Conservation (phyloP, 2,888 invertebrate species). For the Sinhomidia bicolor region DNA sequence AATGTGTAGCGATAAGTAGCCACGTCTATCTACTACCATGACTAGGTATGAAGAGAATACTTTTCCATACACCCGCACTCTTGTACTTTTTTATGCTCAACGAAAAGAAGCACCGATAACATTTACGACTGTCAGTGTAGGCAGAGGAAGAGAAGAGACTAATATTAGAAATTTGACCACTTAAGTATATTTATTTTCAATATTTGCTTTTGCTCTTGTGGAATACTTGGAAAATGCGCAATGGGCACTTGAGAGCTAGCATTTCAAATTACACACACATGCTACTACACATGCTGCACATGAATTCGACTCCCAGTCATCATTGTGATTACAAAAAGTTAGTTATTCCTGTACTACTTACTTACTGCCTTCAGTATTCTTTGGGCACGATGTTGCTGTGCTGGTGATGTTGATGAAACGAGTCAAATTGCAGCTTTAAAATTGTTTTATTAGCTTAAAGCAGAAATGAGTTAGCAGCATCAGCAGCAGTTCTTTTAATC, state of each 20-base stretch:
- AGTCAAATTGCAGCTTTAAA: slow-evolving; percentile 28
- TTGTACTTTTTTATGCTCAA: no score
- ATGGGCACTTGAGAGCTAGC: slow-evolving; percentile 51
- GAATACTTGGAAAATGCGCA: slow-evolving; percentile 66
- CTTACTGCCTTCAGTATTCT: no score
- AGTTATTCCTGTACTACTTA: no score
- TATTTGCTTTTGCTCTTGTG: slow-evolving; percentile 60
- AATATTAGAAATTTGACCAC: slow-evolving; percentile 40
- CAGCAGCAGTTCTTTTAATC: slow-evolving; percentile 4
- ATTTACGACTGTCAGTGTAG: no score
- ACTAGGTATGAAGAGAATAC: no score
- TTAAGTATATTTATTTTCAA: slow-evolving; percentile 58
- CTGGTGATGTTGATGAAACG: background rate
- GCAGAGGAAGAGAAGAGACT: no score
- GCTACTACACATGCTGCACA: background rate
- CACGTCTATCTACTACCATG: no score
- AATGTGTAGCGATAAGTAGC: background rate
- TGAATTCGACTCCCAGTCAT: background rate
- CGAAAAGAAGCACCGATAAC: no score
- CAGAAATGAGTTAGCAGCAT: slow-evolving; percentile 8
- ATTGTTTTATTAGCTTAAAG: background rate
- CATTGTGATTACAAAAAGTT: no score
- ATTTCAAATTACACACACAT: background rate
- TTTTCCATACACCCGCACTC: no score
- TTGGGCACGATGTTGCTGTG: no score